Evolutionary conservation across 2,797 vertebrate genomes (phyloP).

Genomic region (Tolypeutes matacus): DNA sequence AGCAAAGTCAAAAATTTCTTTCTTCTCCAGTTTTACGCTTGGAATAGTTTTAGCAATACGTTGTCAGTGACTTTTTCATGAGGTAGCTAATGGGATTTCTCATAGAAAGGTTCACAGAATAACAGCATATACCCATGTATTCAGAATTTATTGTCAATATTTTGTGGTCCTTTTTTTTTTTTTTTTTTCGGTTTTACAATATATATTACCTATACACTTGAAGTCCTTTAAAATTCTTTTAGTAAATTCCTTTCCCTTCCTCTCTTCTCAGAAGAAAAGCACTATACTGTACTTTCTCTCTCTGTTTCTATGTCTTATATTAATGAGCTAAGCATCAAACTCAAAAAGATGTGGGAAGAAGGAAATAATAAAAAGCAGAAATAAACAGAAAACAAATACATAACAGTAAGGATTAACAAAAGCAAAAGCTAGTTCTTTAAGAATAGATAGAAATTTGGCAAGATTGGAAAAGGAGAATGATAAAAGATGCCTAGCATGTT

Average conservation of each 20-base stretch:
- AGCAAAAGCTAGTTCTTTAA: neutral
- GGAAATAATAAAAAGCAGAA: neutral
- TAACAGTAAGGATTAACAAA: neutral
- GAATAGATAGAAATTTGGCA: neutral
- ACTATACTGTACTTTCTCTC: neutral
- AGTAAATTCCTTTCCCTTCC: neutral
- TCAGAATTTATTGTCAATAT: slow-evolving; percentile 18
- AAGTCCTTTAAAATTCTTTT: neutral
- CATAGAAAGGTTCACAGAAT: neutral
- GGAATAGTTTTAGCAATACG: neutral
- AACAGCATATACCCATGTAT: neutral
- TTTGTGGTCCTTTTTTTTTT: neutral
- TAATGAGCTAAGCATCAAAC: neutral
- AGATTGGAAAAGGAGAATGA: neutral
- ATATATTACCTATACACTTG: neutral
- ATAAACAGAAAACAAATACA: neutral
- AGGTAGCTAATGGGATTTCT: neutral
- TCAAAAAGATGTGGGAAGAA: neutral
- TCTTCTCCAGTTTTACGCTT: neutral
- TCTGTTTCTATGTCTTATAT: neutral
- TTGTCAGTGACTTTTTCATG: neutral
- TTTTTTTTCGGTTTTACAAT: neutral
- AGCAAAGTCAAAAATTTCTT: neutral
- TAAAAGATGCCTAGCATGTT: neutral
- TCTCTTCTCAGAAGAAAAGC: neutral